Evolutionary conservation across 2,113 vertebrate species (phyloP), one percentile per base, ranked within the genome.

Genomic region (Microtus pennsylvanicus): DNA sequence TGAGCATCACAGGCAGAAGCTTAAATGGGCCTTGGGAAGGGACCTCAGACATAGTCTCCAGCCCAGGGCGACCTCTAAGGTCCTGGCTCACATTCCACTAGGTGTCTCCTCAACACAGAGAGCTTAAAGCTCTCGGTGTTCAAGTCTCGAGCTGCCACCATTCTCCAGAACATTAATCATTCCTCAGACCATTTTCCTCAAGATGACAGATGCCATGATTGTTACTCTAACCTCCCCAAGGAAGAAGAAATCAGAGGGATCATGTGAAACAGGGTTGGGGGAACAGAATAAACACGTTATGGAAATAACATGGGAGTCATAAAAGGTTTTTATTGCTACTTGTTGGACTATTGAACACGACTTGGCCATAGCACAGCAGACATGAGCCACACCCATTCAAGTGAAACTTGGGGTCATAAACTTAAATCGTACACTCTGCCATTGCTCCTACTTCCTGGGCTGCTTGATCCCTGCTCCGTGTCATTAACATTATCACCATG

Each of bases 271-370:
- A 50, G 70, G 35, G 24, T 2, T 16, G 47, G 88, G 78, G 33
- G 33, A 35, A 42, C 55, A 75, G 42, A 92, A 87, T 70, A 95
- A 95, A 92, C 75, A 81, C 72, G 24, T 28, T 33, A 58, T 90
- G 38, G 82, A 83, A 91, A 90, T 74, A 65, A 42, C 13, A 0
- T 81, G 50, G 55, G 93, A 75, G 67, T 87, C 89, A 94, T 93
- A 94, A 89, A 97, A 50, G 19, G 16, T 24, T 95, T 95, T 97
- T 83, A 95, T 94, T 95, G 88, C 87, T 3, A 21, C 85, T 93
- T 80, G 33, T 85, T 76, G 75, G 47, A 76, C 70, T 90, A 55
- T 63, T 94, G 95, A 78, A 78, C 61, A 86, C 72, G 70, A 92
- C 63, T 95, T 81, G 74, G 28, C 52, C 17, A 26, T 0, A 61